A percentile compares a stretch with the other conserved stretches of the same genome.
Conservation (phyloP, 2,797 vertebrate species). For the Strix occidentalis region DNA sequence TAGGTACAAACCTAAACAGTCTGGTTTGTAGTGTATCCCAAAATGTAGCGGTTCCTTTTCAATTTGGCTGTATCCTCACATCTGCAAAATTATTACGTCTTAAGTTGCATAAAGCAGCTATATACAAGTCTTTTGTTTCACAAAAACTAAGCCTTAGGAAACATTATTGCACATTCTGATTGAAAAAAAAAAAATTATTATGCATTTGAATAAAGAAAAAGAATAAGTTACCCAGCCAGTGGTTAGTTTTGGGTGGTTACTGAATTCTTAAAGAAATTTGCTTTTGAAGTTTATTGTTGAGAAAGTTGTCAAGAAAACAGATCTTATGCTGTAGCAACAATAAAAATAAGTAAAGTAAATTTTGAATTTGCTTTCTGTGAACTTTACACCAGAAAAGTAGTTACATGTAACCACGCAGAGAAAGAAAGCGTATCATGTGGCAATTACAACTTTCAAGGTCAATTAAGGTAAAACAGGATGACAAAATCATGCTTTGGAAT, state of each 20-base stretch:
- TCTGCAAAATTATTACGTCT: neutral
- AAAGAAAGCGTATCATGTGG: neutral
- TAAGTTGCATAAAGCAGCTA: neutral
- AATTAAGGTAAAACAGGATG: constrained; percentile 6
- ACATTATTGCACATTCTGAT: neutral
- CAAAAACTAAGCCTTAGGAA: neutral
- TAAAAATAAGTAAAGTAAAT: neutral
- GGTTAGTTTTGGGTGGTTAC: neutral
- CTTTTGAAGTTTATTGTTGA: neutral
- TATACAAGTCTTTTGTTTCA: neutral
- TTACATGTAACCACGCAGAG: neutral
- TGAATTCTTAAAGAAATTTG: neutral
- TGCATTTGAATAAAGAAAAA: neutral
- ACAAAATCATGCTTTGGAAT: constrained; percentile 31
- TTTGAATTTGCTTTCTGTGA: neutral
- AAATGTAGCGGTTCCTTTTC: neutral
- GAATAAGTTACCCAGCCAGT: neutral
- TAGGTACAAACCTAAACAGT: neutral
- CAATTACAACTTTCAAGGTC: neutral
- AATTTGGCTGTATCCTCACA: neutral
- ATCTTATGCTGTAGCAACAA: neutral
- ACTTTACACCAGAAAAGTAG: neutral
- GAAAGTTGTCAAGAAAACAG: neutral
- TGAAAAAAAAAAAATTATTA: neutral
- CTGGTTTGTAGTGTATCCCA: neutral